phyloP scores from a whole-genome alignment of 1,140 invertebrate species.

The Drosophila mayri region DNA sequence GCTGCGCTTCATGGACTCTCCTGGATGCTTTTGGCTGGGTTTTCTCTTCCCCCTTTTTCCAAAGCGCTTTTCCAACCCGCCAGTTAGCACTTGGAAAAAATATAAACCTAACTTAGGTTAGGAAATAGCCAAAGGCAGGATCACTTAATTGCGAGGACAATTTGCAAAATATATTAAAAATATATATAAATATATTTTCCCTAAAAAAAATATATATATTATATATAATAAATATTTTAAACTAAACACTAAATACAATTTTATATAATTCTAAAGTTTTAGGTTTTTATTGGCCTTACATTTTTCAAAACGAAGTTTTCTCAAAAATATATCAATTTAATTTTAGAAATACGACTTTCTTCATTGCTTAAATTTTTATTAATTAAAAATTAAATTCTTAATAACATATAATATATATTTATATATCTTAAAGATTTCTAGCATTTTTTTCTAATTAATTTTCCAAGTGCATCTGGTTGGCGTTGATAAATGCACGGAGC shows the following conservation, averaged over 20 bases:
- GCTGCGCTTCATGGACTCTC: constrained; percentile 39
- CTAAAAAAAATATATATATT: not conserved
- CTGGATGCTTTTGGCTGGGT: constrained; percentile 31
- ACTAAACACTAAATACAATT: not conserved
- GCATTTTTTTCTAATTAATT: not conserved
- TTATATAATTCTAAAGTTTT: not conserved
- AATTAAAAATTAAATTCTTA: not conserved
- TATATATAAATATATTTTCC: no score
- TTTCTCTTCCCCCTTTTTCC: not conserved
- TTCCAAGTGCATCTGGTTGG: constrained; percentile 29
- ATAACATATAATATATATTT: not conserved
- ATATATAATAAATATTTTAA: not conserved
- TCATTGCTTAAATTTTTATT: not conserved
- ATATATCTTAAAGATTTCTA: not conserved
- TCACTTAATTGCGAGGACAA: not conserved
- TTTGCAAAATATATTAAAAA: not conserved
- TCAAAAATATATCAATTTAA: no score
- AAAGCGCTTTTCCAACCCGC: constrained; percentile 19
- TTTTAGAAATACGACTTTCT: not conserved
- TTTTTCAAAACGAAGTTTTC: no score
- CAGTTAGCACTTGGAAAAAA: constrained; percentile 7
- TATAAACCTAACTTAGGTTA: not conserved
- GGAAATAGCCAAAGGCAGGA: not conserved
- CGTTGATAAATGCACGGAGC: constrained; percentile 76
- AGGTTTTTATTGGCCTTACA: no score